Evolutionary conservation across 2,797 vertebrate species (phyloP).

Genomic region (Emydoidea blandingii): DNA sequence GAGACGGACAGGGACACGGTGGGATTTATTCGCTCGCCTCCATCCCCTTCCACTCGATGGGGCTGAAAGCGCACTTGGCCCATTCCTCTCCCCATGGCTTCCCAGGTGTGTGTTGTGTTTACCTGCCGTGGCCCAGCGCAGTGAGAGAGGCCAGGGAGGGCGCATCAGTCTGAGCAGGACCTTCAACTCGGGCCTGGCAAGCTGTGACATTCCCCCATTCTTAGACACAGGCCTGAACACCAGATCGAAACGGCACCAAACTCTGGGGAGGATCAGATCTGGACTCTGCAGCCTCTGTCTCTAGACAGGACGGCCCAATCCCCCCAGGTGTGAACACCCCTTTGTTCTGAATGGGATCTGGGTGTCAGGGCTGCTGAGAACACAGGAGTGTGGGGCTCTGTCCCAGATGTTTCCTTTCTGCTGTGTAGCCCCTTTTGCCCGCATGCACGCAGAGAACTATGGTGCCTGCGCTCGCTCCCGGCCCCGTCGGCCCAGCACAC

Average conservation of each 20-base stretch:
- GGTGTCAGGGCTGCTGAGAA: not conserved
- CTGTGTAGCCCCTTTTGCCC: not conserved
- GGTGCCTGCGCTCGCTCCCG: not conserved
- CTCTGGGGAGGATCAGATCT: not conserved
- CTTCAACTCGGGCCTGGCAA: not conserved
- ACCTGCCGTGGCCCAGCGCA: not conserved
- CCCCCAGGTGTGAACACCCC: not conserved
- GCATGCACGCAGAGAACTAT: not conserved
- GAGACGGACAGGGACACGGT: not conserved
- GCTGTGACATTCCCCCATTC: not conserved
- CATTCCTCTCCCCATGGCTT: not conserved
- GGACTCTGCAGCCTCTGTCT: not conserved
- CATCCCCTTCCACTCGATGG: not conserved
- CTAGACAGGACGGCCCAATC: not conserved
- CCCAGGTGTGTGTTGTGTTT: not conserved
- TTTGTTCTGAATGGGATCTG: not conserved
- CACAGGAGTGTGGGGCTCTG: not conserved
- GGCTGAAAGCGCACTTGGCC: not conserved
- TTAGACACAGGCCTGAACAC: not conserved
- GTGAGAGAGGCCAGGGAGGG: not conserved
- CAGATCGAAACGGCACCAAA: not conserved
- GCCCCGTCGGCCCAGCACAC: too few species aligned
- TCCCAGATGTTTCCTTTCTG: not conserved
- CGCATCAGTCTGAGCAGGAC: not conserved
- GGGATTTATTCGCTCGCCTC: not conserved